These are phyloP conservation scores for Zaprionus nigranus DNA, from an alignment of 1,140 invertebrate species.

Conservation along the genomic window DNA sequence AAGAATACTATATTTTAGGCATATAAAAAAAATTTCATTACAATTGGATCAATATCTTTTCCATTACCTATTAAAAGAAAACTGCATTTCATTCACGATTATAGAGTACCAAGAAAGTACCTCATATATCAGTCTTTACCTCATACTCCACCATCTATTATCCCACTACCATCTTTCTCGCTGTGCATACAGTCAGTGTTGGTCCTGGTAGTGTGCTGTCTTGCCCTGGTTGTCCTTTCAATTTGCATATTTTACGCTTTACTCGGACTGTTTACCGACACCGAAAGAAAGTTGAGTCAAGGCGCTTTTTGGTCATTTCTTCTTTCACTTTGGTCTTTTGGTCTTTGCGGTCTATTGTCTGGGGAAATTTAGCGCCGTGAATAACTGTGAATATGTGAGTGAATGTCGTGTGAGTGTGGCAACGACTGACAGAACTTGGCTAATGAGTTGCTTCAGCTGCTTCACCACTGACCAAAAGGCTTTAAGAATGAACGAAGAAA, in stretches of 20 bases:
- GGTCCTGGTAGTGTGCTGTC: not conserved
- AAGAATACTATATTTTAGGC: no score
- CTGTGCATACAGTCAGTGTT: slow-evolving; percentile 2
- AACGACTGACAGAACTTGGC: slow-evolving; percentile 18
- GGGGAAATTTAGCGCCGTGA: slow-evolving; percentile 68
- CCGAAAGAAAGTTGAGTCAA: slow-evolving; percentile 23
- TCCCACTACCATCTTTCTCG: not conserved
- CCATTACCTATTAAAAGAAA: no score
- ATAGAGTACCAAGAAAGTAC: no score
- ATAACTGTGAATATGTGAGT: slow-evolving; percentile 52
- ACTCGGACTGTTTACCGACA: slow-evolving; percentile 64
- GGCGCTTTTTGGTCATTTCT: slow-evolving; percentile 23
- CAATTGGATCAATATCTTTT: no score
- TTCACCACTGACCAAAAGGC: slow-evolving; percentile 24
- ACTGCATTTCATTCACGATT: no score
- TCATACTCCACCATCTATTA: not conserved
- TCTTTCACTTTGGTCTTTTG: slow-evolving; percentile 57
- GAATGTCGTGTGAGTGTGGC: slow-evolving; percentile 24
- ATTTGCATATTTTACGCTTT: slow-evolving; percentile 67
- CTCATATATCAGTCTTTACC: no score
- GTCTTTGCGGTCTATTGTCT: slow-evolving; percentile 67
- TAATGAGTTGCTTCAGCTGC: slow-evolving; percentile 44
- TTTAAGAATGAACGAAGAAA: slow-evolving; percentile 6
- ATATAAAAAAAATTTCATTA: no score
- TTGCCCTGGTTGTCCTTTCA: slow-evolving; percentile 56